Evolutionary conservation across 2,888 invertebrate species (phyloP), one percentile per base, ranked within the genome.

Genomic region (Torymus texanus): DNA sequence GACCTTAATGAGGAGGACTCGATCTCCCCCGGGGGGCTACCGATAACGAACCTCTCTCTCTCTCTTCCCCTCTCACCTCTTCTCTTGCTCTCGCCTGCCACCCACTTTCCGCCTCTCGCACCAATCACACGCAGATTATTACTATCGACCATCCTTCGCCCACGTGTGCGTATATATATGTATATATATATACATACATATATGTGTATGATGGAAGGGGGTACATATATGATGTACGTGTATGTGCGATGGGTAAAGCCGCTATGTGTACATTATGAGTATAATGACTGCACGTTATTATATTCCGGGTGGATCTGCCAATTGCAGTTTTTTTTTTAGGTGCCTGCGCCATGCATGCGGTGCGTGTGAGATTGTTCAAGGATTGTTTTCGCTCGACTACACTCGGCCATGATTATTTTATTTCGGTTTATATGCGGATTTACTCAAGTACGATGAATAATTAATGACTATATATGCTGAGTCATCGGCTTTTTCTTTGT

Each of bases 1-100:
- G 84, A 83, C 83, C 85, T 85, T 87, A 87, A 86, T 86, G 86
- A 87, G 80, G 73, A 76, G 87, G 85, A 85, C 85, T 86, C 85
- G 83, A 83, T 85, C 86, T 83, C 83, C 85, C 84, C 85, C 85
- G 76, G 76, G 74, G 85, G 86, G 85, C 83, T 85, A 84, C 85
- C 85, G 86, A 87, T 87, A 87, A 86, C 86, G 86, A 87, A 86
- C 84, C 84, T 83, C 83, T 82, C 73, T 77, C 76, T 81, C 80
- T 80, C 75, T 72, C 61, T 67, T 59, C 24, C 50, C 14, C 55
- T 62, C 61, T 13, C 73, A 68, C 70, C 55, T 71, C 65, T 72
- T 16, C 72, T 53, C 80, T 71, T 63, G 62, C 74, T 58, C 74
- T 56, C 68, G 59, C 81, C 75, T 68, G 65, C 72, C 75, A 70